Percentiles rank a stretch among this genome's conserved stretches.
phyloP scores from a whole-genome alignment of 2,888 invertebrate genomes.

The Pristionchus mayeri region DNA sequence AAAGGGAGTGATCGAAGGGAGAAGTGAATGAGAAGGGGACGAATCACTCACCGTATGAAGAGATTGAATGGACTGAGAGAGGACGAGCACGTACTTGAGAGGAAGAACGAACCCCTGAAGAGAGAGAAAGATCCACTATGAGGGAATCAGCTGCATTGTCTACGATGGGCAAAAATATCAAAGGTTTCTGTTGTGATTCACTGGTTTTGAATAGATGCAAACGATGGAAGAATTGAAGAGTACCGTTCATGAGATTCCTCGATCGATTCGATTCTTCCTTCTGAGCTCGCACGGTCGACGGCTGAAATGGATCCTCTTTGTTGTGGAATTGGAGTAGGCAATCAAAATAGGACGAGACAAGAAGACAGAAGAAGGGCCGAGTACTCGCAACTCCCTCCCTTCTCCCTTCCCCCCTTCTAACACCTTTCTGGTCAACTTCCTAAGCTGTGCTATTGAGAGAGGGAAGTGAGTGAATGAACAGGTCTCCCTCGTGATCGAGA shows the following conservation, averaged over 20 bases:
- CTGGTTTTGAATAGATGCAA: too few species aligned
- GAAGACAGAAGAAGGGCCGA: background rate
- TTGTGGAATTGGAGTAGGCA: background rate
- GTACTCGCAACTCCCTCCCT: background rate
- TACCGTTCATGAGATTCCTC: constrained; percentile 55
- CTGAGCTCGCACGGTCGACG: constrained; percentile 60
- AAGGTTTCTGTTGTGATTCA: too few species aligned
- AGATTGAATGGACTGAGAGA: constrained; percentile 38
- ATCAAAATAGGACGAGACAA: background rate
- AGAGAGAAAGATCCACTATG: background rate
- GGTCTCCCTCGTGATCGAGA: background rate
- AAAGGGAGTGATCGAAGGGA: background rate
- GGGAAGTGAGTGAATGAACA: background rate
- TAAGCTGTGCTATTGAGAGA: background rate
- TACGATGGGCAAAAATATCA: too few species aligned
- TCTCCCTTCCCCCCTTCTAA: constrained; percentile 2
- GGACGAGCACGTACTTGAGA: constrained; percentile 45
- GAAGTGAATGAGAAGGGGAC: constrained; percentile 1
- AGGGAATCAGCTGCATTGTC: background rate
- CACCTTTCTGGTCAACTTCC: constrained; percentile 34
- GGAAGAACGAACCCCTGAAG: constrained; percentile 15
- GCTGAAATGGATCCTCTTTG: constrained; percentile 45
- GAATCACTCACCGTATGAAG: constrained; percentile 28
- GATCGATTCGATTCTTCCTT: constrained; percentile 64
- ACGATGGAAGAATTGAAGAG: too few species aligned